A percentile compares a stretch with the other conserved stretches of the same genome.
Evolutionary conservation across 2,113 vertebrate species (phyloP).

Genomic region (Rana temporaria): DNA sequence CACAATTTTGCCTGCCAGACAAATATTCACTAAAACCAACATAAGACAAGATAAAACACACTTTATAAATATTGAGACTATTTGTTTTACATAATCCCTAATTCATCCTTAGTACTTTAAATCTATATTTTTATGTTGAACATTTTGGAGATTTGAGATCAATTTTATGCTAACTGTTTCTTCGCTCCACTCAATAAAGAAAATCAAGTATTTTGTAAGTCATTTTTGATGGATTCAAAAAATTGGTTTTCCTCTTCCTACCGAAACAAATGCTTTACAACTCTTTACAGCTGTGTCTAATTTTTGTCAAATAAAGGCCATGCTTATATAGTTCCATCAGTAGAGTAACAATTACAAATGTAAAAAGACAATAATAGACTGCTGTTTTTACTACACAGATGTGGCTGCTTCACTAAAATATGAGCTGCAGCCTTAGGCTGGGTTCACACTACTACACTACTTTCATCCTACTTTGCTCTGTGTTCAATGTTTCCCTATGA

Average conservation of each 20-base stretch:
- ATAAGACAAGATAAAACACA: too few species aligned
- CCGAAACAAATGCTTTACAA: conserved; percentile 15
- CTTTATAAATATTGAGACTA: too few species aligned
- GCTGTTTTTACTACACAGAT: conserved; percentile 19
- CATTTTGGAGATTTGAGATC: neutral
- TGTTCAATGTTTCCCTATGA: too few species aligned
- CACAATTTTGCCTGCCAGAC: too few species aligned
- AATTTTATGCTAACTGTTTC: conserved; percentile 34
- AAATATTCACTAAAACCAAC: too few species aligned
- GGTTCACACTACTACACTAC: too few species aligned
- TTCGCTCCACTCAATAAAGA: conserved; percentile 33
- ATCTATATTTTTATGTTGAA: too few species aligned
- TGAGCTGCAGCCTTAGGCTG: too few species aligned
- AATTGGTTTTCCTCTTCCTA: conserved; percentile 16
- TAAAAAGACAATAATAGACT: conserved; percentile 4
- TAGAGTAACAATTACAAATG: conserved; percentile 23
- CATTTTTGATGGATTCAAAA: conserved; percentile 41
- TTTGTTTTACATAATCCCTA: too few species aligned
- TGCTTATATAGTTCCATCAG: neutral
- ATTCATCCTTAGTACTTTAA: too few species aligned
- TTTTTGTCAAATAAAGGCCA: conserved; percentile 4
- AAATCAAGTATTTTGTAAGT: conserved; percentile 10
- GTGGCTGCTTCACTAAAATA: neutral
- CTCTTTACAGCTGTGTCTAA: conserved; percentile 21
- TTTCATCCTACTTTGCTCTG: too few species aligned